Evolutionary conservation across 2,797 vertebrate species (phyloP), one percentile per base, ranked within the genome.

Genomic region (Phalloptychus januarius): DNA sequence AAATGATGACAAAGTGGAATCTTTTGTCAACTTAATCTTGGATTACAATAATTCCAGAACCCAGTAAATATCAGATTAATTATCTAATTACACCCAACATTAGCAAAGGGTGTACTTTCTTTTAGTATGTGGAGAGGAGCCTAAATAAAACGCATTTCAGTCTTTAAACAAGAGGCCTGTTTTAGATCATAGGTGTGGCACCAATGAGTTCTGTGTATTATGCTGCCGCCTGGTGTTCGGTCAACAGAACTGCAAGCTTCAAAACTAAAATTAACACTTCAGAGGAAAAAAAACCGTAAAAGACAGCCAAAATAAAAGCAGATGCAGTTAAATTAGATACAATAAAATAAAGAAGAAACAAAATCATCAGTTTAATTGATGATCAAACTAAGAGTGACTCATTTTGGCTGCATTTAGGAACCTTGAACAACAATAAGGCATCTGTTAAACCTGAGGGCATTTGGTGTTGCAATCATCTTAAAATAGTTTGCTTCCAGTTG

Each of bases 221-320:
- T 36, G 61, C 78, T 80, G 82, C 87, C 77, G 82, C 72, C 91
- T 88, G 8, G 45, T 48, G 74, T 0, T 77, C 56, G 0, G 12
- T 40, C 5, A 40, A 11, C 42, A 1, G 6, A 78, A 75, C 42
- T 78, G 63, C 80, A 85, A 11, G 45, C 13, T 54, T 7, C 50
- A 33, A 42, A 20, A 0, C 23, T 28, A 10, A 23, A 63, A 63
- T 3, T 0, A 67, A 69, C 7, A 12, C 23, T 15, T 69, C 40
- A 15, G 5, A 11, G 65, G 65, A 15, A 42, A 25, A 23, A 28
- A 25, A 42, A 2, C 12, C 13, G 2, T 12, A 42, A 38, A 44
- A 44, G 11, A 42, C 36, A 25, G 23, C 4, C 10, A n/a, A 69
- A 69, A n/a, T 42, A 42, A 67, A 67, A 23, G 33, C 63, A 67